Percentiles rank a stretch among this genome's conserved stretches.
These are phyloP conservation scores for Mesorhabditis belari DNA, from an alignment of 2,888 invertebrate species.

Conservation along the genomic window DNA sequence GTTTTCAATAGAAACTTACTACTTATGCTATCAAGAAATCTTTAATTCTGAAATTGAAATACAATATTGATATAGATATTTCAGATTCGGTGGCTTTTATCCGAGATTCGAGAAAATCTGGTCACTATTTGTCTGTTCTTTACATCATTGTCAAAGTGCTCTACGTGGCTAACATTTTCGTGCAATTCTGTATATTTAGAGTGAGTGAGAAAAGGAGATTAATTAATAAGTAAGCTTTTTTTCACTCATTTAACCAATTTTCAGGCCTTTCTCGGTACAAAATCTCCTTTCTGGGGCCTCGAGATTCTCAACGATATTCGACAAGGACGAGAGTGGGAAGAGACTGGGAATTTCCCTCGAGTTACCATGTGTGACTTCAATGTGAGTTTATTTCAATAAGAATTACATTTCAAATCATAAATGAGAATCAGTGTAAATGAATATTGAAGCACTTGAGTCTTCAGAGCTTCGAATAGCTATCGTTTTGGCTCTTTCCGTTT, in stretches of 20 bases:
- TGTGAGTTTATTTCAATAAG: constrained; percentile 6
- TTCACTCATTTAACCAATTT: no score
- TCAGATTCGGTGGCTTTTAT: neutral
- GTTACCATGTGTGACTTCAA: constrained; percentile 39
- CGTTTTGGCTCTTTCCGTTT: no score
- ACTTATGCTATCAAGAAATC: no score
- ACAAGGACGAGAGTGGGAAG: constrained; percentile 28
- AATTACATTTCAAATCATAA: no score
- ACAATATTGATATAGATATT: no score
- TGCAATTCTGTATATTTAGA: constrained; percentile 12
- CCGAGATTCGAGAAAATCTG: constrained; percentile 8
- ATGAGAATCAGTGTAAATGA: no score
- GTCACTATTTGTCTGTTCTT: constrained; percentile 21
- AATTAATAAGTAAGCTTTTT: no score
- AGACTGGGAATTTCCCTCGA: constrained; percentile 35
- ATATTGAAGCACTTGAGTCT: no score
- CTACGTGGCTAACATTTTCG: constrained; percentile 33
- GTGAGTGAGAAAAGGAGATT: neutral
- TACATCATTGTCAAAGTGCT: constrained; percentile 26
- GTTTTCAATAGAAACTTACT: neutral
- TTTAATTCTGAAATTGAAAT: no score
- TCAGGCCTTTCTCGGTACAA: constrained; percentile 33
- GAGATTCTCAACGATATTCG: constrained; percentile 23
- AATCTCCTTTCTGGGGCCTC: constrained; percentile 31
- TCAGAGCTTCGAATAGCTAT: no score